Evolutionary conservation across 2,113 vertebrate species (phyloP).

Genomic region (Gorsachius goisagi): DNA sequence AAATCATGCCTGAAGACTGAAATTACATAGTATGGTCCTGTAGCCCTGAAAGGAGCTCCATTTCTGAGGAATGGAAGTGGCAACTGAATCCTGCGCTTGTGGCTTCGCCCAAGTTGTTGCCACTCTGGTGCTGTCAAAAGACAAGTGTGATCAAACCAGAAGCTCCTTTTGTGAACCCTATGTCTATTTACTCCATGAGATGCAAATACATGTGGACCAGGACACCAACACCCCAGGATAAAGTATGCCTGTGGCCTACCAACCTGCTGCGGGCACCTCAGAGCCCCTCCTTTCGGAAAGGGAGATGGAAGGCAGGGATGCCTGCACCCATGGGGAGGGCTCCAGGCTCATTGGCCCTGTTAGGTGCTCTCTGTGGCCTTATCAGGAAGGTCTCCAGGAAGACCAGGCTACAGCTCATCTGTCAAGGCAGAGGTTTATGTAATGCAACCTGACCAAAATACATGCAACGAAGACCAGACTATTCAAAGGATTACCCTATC

Average conservation of each 20-base stretch:
- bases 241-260: neutral
- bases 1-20: neutral
- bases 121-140: neutral
- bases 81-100: neutral
- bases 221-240: neutral
- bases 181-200: neutral
- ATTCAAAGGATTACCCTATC: neutral
- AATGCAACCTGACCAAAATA: neutral
- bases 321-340: accelerated
- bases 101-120: neutral
- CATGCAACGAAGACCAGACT: neutral
- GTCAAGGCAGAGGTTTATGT: neutral
- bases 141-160: neutral
- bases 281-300: neutral
- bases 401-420: neutral
- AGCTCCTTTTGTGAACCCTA: neutral
- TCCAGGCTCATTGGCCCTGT: accelerated
- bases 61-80: neutral
- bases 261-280: neutral
- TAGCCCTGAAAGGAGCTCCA: neutral
- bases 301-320: neutral
- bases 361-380: neutral
- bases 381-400: neutral
- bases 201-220: neutral
- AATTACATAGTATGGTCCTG: neutral